Conservation (phyloP, 1,140 invertebrate genomes). For the Trichoplusia ni region DNA sequence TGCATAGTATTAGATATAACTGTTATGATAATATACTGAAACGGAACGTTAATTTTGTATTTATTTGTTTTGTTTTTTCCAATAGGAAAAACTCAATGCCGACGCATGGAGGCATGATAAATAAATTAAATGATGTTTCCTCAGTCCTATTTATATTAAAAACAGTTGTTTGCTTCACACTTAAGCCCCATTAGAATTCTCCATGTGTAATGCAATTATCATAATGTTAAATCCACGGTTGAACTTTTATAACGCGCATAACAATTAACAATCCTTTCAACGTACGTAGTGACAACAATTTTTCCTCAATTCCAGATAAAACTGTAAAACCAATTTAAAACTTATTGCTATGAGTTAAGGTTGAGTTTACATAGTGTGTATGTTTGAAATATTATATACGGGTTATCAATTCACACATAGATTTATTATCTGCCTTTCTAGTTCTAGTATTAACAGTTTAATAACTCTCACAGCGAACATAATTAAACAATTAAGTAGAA, state of each 20-base stretch:
- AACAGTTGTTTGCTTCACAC: too few relatives aligned
- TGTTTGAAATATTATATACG: neutral
- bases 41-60: too few relatives aligned
- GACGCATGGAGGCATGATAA: too few relatives aligned
- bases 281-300: neutral
- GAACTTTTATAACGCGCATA: slow-evolving; percentile 4
- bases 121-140: too few relatives aligned
- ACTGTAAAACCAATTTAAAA: too few relatives aligned
- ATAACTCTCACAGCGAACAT: neutral
- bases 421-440: slow-evolving; percentile 1
- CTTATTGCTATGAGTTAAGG: too few relatives aligned
- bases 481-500: slow-evolving; percentile 16
- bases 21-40: too few relatives aligned
- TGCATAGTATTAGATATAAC: too few relatives aligned
- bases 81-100: too few relatives aligned
- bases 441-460: neutral
- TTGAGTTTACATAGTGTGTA: too few relatives aligned
- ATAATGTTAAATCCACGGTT: slow-evolving; percentile 4
- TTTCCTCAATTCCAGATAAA: slow-evolving; percentile 11
- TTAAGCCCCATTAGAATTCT: neutral
- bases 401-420: neutral
- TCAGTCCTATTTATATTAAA: too few relatives aligned
- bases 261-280: neutral
- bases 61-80: too few relatives aligned
- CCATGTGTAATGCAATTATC: neutral